These are phyloP conservation scores for Deroplatys truncata DNA, from an alignment of 2,888 invertebrate species.

Conservation along the genomic window DNA sequence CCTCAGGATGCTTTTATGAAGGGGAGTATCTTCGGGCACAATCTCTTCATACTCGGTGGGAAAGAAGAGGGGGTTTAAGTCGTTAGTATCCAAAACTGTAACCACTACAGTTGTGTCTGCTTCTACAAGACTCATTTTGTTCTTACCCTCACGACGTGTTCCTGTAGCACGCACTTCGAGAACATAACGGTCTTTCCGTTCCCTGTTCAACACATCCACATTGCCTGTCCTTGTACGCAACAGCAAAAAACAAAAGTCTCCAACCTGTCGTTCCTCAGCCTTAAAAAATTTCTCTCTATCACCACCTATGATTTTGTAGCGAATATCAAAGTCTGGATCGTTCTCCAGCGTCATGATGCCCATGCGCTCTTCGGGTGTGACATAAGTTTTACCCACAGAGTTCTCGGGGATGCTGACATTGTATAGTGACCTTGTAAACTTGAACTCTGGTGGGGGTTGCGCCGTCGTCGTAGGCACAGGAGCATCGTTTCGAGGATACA, in stretches of 20 bases:
- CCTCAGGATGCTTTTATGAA: slow-evolving; percentile 74
- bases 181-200: slow-evolving; percentile 78
- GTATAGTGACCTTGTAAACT: slow-evolving; percentile 70
- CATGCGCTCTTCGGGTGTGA: slow-evolving; percentile 69
- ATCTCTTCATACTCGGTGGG: slow-evolving; percentile 80
- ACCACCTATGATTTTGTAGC: slow-evolving; percentile 82
- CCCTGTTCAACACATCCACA: slow-evolving; percentile 87
- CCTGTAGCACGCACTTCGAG: slow-evolving; percentile 72
- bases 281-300: slow-evolving; percentile 90
- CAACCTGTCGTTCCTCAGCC: slow-evolving; percentile 82
- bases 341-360: slow-evolving; percentile 59
- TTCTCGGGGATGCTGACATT: slow-evolving; percentile 91
- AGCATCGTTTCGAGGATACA: slow-evolving; percentile 15
- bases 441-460: slow-evolving; percentile 47
- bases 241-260: slow-evolving; percentile 91
- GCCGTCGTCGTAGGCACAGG: slow-evolving; percentile 18
- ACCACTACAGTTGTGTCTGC: slow-evolving; percentile 69
- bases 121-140: slow-evolving; percentile 53
- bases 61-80: slow-evolving; percentile 90
- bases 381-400: slow-evolving; percentile 83
- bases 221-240: slow-evolving; percentile 84
- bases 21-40: slow-evolving; percentile 83
- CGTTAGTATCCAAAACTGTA: slow-evolving; percentile 78
- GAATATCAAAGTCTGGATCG: slow-evolving; percentile 53
- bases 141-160: slow-evolving; percentile 54